Base-by-base conservation (phyloP, 2,113 vertebrate genomes). In the Chloropsis cyanopogon region DNA sequence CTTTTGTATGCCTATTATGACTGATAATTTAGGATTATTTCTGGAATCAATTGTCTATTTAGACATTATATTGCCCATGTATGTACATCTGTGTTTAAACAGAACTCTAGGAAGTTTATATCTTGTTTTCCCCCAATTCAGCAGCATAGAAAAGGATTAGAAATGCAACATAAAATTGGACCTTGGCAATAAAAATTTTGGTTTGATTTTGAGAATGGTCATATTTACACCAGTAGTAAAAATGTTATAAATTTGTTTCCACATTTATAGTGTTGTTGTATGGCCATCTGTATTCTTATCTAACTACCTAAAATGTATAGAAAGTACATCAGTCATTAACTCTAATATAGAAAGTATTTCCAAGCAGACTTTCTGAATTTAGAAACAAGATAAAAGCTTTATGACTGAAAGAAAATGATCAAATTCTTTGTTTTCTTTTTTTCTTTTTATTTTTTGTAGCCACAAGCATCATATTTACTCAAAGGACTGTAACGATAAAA, bases 401-500 rank as follows among this genome's bases (percentile, higher is more conserved):
- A 89, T 94, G 91, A 96, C 88, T 96, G 84, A 90, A 96, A 94
- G 60, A 97, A 96, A 97, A 92, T 75, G 97, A 96, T 97, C 87
- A 96, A 97, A 97, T 95, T 52, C 12, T 49, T 95, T 77, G 25
- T 29, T 19, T 7, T 12, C 4, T 53, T 39, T 23, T n/a, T n/a
- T 86, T 94, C 82, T 88, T 31, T 22, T 18, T 16, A 44, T 46
- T 37, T n/a, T 85, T 93, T 85, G 53, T 97, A 95, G 89, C 97
- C 97, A 92, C 90, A 96, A 97, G 96, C 97, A 87, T 94, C 70
- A 25, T 96, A 97, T 97, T 98, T 98, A 97, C 96, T 97, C 97
- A 98, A 97, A 97, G 76, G 87, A 95, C 95, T 95, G 79, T 69
- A 90, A 96, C 56, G 93, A 86, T 97, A 95, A 98, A 97, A 97